Percentiles rank a stretch among this genome's conserved stretches.
phyloP scores from a whole-genome alignment of 2,797 vertebrate genomes.

The Uromys caudimaculatus region DNA sequence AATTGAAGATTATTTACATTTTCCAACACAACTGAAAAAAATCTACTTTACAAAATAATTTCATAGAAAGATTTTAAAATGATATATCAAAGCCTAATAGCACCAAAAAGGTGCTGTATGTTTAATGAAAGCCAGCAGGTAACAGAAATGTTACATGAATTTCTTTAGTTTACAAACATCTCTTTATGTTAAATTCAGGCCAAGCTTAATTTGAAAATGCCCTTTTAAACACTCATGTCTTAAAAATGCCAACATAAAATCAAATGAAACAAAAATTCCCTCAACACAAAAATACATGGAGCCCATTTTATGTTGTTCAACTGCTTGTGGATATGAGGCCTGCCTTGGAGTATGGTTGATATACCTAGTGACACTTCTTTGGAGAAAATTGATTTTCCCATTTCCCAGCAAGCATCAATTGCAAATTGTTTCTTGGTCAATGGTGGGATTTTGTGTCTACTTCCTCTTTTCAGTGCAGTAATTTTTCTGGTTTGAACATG shows the following conservation, averaged over 20 bases:
- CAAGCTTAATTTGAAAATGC: neutral
- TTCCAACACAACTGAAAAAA: constrained; percentile 44
- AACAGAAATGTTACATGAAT: neutral
- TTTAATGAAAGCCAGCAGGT: constrained; percentile 20
- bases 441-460: no score
- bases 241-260: neutral
- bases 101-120: neutral
- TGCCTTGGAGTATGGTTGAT: neutral
- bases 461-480: neutral
- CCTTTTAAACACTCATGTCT: neutral
- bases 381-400: neutral
- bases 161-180: neutral
- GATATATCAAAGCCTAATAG: constrained; percentile 5
- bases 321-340: neutral
- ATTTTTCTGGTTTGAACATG: neutral
- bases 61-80: neutral
- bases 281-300: neutral
- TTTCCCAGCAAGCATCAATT: neutral
- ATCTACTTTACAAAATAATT: constrained; percentile 42
- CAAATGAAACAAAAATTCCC: neutral
- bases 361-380: neutral
- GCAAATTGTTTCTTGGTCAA: neutral
- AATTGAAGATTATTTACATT: constrained; percentile 63
- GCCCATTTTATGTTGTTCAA: neutral
- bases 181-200: neutral